Evolutionary conservation across 2,797 vertebrate genomes (phyloP).

Genomic region (Cyclura pinguis): DNA sequence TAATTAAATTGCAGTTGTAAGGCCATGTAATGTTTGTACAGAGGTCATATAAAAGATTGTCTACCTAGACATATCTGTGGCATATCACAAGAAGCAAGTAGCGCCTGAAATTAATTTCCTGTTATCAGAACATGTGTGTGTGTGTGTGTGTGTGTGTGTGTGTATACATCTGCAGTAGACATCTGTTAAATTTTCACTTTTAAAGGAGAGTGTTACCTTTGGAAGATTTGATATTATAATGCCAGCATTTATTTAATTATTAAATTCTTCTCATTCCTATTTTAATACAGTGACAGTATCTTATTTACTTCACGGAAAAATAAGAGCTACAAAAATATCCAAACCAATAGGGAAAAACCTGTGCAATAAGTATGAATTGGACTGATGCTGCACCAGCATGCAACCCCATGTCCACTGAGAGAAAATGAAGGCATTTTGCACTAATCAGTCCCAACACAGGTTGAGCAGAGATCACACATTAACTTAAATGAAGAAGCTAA

Average conservation of each 20-base stretch:
- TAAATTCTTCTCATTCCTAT: constrained; percentile 74
- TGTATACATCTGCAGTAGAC: constrained; percentile 69
- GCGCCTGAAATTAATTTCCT: constrained; percentile 64
- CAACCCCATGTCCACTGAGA: background rate
- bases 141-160: no score
- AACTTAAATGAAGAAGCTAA: constrained; percentile 19
- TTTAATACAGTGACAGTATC: constrained; percentile 72
- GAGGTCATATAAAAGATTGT: constrained; percentile 50
- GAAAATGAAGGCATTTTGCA: background rate
- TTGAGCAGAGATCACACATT: background rate
- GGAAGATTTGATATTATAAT: constrained; percentile 69
- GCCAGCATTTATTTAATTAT: constrained; percentile 68
- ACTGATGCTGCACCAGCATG: background rate
- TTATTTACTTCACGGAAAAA: constrained; percentile 54
- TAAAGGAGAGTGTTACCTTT: constrained; percentile 77
- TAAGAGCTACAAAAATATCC: constrained; percentile 64
- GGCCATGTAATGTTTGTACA: constrained; percentile 49
- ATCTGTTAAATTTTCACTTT: constrained; percentile 72
- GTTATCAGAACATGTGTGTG: constrained; percentile 71
- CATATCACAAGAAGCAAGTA: constrained; percentile 35
- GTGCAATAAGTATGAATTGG: constrained; percentile 32
- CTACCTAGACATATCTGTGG: constrained; percentile 42
- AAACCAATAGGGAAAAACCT: constrained; percentile 11
- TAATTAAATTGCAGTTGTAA: background rate
- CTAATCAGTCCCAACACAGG: constrained; percentile 27